Evolutionary conservation across 2,888 invertebrate species (phyloP), one percentile per base, ranked within the genome.

Genomic region (Cephus pulcher): DNA sequence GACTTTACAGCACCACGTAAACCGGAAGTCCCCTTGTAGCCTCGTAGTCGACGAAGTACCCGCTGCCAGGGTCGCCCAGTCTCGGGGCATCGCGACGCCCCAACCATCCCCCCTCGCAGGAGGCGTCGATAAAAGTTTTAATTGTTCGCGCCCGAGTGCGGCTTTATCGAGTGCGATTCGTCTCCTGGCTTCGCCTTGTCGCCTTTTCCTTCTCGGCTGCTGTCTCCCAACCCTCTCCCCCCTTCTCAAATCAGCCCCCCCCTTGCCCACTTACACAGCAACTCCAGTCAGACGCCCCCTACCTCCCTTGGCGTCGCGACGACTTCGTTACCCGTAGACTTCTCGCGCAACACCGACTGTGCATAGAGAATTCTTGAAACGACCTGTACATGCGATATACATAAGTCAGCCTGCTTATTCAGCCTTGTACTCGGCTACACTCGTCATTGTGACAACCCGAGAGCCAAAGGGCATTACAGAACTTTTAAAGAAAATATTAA

Each of bases 121-220:
- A 76, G 75, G 82, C 84, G 85, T 86, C 88, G 87, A 89, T 88
- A 86, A 89, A 90, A 89, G 83, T 89, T 89, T 90, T 89, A 90
- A 90, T 90, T 89, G 88, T 86, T 86, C 79, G 78, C 77, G 75
- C 75, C 56, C 71, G 68, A 76, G 79, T 79, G 76, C 76, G 74
- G 76, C 70, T 78, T 82, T 77, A 82, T 80, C 76, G 79, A 81
- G 78, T 81, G 76, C 80, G 56, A 40, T 71, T 71, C 35, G 32
- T 76, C 6, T 75, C 23, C 30, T n/a, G n/a, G 35, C 15, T 75
- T 75, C 30, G 4, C 56, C 56, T 30, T 40, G 15, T 15, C 40
- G 40, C 40, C 40, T 40, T 15, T 15, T 40, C 40, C 40, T 40
- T 15, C 40, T 15, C 2, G 0, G 40, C 40, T 15, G 12, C 15